Evolutionary conservation across 2,113 vertebrate genomes (phyloP).

Genomic region (Galbula dea): DNA sequence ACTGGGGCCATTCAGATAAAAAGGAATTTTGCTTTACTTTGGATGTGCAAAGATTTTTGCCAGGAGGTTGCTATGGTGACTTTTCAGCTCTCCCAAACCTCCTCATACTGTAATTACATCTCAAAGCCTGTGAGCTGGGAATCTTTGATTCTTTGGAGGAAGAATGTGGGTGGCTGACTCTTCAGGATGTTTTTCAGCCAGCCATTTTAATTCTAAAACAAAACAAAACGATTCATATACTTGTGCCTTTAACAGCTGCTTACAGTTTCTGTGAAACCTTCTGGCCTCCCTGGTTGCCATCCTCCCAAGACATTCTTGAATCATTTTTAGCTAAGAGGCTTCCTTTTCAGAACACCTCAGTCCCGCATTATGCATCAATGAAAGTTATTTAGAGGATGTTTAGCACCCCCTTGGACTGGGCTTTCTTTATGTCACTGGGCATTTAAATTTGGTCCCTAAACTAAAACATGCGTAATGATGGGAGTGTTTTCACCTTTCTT

Average conservation of each 20-base stretch:
- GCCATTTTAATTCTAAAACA: constrained; percentile 32
- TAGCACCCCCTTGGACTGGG: constrained; percentile 44
- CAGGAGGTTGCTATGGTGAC: constrained; percentile 70
- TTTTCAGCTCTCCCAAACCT: constrained; percentile 69
- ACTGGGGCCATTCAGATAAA: constrained; percentile 7
- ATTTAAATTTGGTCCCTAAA: constrained; percentile 35
- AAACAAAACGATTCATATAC: constrained; percentile 40
- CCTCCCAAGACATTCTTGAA: constrained; percentile 33
- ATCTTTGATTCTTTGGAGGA: constrained; percentile 63
- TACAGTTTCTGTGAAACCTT: constrained; percentile 54
- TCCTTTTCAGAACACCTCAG: constrained; percentile 46
- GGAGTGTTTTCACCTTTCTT: background rate
- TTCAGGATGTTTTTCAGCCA: constrained; percentile 58
- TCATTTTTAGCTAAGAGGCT: constrained; percentile 55
- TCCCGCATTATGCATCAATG: constrained; percentile 51
- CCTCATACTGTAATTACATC: constrained; percentile 52
- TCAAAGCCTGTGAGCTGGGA: constrained; percentile 62
- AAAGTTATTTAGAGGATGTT: constrained; percentile 60
- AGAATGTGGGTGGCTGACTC: constrained; percentile 68
- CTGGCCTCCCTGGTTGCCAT: constrained; percentile 23
- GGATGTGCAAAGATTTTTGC: constrained; percentile 41
- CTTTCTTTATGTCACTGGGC: constrained; percentile 31
- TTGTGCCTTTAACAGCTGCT: constrained; percentile 57
- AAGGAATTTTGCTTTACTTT: constrained; percentile 31
- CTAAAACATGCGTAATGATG: background rate